A percentile compares a stretch with the other conserved stretches of the same genome.
These are phyloP conservation scores for Lagodon rhomboides DNA, from an alignment of 2,797 vertebrate species.

Conservation along the genomic window DNA sequence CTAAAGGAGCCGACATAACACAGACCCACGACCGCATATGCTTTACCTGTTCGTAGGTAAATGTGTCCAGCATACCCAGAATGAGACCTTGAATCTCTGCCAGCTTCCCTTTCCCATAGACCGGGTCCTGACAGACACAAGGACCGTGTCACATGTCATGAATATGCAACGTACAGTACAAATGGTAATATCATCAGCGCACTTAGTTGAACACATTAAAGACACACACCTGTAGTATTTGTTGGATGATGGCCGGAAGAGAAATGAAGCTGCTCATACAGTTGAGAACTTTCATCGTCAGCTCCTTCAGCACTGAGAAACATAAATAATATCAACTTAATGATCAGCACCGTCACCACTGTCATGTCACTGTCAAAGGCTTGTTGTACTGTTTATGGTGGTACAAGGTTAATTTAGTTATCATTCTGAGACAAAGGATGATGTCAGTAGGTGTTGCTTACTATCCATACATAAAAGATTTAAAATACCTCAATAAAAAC, in stretches of 20 bases:
- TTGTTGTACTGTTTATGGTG: no score
- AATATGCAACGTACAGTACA: neutral
- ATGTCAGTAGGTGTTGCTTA: no score
- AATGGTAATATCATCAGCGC: neutral
- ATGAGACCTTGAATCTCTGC: conserved; percentile 96
- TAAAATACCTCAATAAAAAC: no score
- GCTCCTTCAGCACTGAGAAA: conserved; percentile 90
- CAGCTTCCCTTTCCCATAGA: conserved; percentile 96
- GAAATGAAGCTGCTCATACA: conserved; percentile 96
- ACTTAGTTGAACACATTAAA: no score
- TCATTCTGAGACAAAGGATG: no score
- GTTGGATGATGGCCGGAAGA: conserved; percentile 94
- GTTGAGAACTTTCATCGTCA: conserved; percentile 97
- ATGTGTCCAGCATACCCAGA: conserved; percentile 97
- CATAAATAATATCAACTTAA: conserved; percentile 24
- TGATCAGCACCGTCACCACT: neutral
- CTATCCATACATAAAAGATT: neutral
- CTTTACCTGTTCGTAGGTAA: conserved; percentile 95
- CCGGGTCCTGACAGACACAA: conserved; percentile 89
- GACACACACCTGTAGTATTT: conserved; percentile 90
- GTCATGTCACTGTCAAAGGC: no score
- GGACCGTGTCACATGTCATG: neutral
- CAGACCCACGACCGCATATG: neutral
- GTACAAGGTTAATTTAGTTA: no score
- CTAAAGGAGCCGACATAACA: neutral